phyloP scores from a whole-genome alignment of 2,797 vertebrate genomes.

The Falco columbarius region DNA sequence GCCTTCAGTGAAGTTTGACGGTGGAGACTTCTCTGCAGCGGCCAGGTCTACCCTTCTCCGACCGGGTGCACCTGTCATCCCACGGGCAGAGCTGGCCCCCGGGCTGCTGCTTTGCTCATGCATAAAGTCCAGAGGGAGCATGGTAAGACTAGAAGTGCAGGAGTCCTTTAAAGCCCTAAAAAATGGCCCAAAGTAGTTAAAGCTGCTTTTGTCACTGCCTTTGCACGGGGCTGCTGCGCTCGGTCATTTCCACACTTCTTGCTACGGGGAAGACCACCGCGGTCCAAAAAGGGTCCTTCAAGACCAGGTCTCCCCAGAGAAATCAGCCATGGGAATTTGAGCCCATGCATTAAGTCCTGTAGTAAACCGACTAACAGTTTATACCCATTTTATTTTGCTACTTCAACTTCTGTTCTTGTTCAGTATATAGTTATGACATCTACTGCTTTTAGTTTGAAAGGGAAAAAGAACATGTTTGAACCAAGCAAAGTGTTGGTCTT shows the following conservation, averaged over 20 bases:
- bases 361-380: not conserved
- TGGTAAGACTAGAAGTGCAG: not conserved
- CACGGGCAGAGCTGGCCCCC: not conserved
- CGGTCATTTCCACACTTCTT: not conserved
- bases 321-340: not conserved
- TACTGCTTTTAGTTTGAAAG: not conserved
- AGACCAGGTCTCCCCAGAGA: not conserved
- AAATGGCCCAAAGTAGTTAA: not conserved
- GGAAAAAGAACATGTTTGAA: not conserved
- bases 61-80: not conserved
- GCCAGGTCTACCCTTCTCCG: not conserved
- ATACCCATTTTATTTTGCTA: slow-evolving; percentile 41
- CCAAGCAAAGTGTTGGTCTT: not conserved
- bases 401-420: slow-evolving; percentile 19
- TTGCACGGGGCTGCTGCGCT: not conserved
- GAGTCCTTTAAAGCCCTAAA: not conserved
- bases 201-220: not conserved
- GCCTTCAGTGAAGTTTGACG: not conserved
- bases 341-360: not conserved
- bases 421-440: slow-evolving; percentile 65
- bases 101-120: not conserved
- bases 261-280: not conserved
- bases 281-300: not conserved
- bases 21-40: not conserved
- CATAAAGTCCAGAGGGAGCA: not conserved